Percentiles rank a stretch among this genome's conserved stretches.
Conservation (phyloP, 2,113 vertebrate species). For the Channa argus region DNA sequence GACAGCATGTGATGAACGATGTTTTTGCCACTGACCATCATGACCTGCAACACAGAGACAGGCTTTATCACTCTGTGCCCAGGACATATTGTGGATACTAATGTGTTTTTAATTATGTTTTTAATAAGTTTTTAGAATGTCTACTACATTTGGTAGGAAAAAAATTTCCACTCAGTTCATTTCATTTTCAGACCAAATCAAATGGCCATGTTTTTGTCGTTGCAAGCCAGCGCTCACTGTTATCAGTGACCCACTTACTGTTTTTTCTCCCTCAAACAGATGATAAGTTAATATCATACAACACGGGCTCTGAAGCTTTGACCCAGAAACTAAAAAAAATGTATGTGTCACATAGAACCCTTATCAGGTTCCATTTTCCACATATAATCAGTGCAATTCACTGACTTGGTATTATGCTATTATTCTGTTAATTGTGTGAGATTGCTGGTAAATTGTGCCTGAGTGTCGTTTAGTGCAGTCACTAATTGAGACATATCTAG, state of each 20-base stretch:
- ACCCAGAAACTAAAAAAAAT: slow-evolving; percentile 34
- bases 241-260: slow-evolving; percentile 34
- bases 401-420: not conserved
- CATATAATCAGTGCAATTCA: not conserved
- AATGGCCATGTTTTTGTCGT: not conserved
- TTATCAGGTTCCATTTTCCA: slow-evolving; percentile 4
- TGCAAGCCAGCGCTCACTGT: not conserved
- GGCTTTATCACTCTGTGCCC: too few relatives aligned
- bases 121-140: too few relatives aligned
- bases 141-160: too few relatives aligned
- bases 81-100: too few relatives aligned
- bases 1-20: too few relatives aligned
- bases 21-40: too few relatives aligned
- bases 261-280: slow-evolving; percentile 18
- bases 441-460: slow-evolving; percentile 15
- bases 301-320: slow-evolving; percentile 23
- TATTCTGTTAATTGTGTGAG: slow-evolving; percentile 31
- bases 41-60: too few relatives aligned
- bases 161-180: too few relatives aligned
- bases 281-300: not conserved
- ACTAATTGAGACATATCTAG: slow-evolving; percentile 33
- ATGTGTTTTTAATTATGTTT: too few relatives aligned
- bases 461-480: not conserved
- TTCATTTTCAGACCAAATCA: not conserved
- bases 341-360: slow-evolving; percentile 1